Conservation (phyloP, 1,140 invertebrate genomes). For the Drosophila punjabiensis region DNA sequence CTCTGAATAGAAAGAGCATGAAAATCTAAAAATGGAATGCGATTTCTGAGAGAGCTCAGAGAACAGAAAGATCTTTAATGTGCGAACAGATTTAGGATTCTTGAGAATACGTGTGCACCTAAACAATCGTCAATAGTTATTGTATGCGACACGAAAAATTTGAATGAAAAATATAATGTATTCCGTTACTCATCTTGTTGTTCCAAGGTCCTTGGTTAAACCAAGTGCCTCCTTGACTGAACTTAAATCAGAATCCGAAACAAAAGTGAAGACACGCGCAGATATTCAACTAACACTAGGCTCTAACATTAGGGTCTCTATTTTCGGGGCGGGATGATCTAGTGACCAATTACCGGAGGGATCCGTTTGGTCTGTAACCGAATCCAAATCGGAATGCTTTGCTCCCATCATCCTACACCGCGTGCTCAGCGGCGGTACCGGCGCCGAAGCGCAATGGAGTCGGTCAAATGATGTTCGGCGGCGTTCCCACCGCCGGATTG, state of each 20-base stretch:
- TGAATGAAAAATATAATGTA: too few relatives aligned
- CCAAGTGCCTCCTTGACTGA: not conserved
- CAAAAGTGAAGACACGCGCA: conserved; percentile 32
- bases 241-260: conserved; percentile 11
- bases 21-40: too few relatives aligned
- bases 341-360: conserved; percentile 17
- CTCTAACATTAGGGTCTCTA: conserved; percentile 51
- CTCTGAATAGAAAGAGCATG: too few relatives aligned
- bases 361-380: conserved; percentile 1
- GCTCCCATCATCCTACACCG: conserved; percentile 59
- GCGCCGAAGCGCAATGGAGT: conserved; percentile 84
- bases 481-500: conserved; percentile 45
- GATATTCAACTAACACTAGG: conserved; percentile 67
- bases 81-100: too few relatives aligned
- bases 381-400: not conserved
- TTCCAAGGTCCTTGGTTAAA: not conserved
- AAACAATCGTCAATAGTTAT: too few relatives aligned
- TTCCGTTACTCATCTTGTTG: not conserved
- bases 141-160: too few relatives aligned
- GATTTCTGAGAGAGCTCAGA: too few relatives aligned
- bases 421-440: conserved; percentile 71
- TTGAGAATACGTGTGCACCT: too few relatives aligned
- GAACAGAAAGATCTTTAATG: too few relatives aligned
- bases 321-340: conserved; percentile 18
- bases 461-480: conserved; percentile 85